These are phyloP conservation scores for Petrolisthes cinctipes DNA, from an alignment of 2,888 invertebrate species.

Conservation along the genomic window DNA sequence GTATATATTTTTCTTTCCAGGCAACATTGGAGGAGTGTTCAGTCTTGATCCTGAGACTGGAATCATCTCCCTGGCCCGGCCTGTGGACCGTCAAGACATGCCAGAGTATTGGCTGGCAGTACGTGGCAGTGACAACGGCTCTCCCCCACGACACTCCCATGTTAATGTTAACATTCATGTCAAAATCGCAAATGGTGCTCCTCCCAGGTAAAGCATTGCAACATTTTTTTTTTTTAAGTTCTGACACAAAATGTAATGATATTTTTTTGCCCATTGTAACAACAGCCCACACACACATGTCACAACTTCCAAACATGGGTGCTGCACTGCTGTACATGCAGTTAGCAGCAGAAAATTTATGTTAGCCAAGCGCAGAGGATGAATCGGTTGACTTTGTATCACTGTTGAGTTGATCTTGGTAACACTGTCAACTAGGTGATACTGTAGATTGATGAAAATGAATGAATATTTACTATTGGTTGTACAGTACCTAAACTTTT, in stretches of 20 bases:
- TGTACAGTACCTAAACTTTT: too few relatives aligned
- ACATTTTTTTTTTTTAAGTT: not conserved
- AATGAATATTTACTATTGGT: too few relatives aligned
- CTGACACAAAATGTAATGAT: not conserved
- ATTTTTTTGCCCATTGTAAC: too few relatives aligned
- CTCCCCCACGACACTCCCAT: conserved; percentile 78
- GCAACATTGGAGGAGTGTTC: conserved; percentile 90
- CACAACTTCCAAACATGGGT: too few relatives aligned
- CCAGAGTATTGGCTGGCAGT: conserved; percentile 87
- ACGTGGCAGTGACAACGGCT: conserved; percentile 85
- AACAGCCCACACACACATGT: too few relatives aligned
- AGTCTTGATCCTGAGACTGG: conserved; percentile 84
- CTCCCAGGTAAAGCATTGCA: conserved; percentile 76
- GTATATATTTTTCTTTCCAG: conserved; percentile 69
- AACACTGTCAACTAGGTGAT: too few relatives aligned
- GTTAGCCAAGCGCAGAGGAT: too few relatives aligned
- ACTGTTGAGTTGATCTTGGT: too few relatives aligned
- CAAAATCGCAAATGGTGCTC: conserved; percentile 89
- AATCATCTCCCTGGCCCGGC: conserved; percentile 71
- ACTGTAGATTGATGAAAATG: too few relatives aligned
- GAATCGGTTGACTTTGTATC: too few relatives aligned
- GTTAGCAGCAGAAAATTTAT: too few relatives aligned
- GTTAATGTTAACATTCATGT: conserved; percentile 88
- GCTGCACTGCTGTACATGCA: too few relatives aligned
- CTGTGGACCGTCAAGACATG: conserved; percentile 79